Conservation (phyloP, 2,113 vertebrate species). For the Capreolus pygargus region DNA sequence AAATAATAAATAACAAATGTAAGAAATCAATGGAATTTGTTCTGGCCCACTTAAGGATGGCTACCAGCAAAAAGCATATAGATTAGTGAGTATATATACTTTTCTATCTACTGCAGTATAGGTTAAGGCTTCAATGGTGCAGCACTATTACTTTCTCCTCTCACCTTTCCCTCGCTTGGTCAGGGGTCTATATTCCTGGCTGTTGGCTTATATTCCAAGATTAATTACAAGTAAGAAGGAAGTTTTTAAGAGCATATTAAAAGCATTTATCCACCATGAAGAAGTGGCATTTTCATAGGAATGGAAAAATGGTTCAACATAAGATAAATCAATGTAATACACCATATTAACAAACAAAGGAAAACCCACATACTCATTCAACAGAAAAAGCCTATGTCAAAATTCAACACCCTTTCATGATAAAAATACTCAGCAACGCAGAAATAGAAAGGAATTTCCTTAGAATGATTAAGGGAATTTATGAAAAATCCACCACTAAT, state of each 20-base stretch:
- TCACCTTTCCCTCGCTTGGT: not conserved
- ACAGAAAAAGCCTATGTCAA: not conserved
- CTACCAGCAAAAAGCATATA: not conserved
- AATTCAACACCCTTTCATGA: not conserved
- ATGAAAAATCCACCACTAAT: not conserved
- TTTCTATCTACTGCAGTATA: not conserved
- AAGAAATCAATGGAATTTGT: not conserved
- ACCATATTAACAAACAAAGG: not conserved
- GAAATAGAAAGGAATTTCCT: not conserved
- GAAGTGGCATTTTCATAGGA: not conserved
- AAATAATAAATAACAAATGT: not conserved
- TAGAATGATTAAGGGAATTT: not conserved
- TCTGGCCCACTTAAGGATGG: not conserved
- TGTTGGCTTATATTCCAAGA: not conserved
- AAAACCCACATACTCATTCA: not conserved
- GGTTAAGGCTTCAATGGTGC: not conserved
- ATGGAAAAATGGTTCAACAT: not conserved
- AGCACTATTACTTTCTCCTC: not conserved
- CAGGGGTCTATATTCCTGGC: not conserved
- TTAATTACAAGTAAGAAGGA: not conserved
- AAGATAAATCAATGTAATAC: not conserved
- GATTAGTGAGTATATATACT: not conserved
- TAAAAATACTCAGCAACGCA: constrained; percentile 3
- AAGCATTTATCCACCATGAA: not conserved
- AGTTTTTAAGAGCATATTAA: not conserved